Evolutionary conservation across 2,888 invertebrate genomes (phyloP), one percentile per base, ranked within the genome.

Genomic region (Nomada fucata): DNA sequence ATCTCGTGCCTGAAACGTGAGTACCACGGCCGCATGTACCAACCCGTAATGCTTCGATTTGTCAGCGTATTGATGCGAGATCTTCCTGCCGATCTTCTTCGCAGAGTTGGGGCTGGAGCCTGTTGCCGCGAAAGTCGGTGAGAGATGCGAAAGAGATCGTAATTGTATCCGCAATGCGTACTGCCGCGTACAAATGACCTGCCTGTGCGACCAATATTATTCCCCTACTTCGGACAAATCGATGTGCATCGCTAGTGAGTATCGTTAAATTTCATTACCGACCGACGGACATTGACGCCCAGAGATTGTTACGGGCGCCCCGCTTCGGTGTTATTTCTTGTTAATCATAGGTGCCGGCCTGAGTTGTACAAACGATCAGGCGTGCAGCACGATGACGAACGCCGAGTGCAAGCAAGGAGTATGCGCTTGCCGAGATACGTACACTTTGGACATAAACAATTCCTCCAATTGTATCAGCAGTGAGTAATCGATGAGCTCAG

Each of bases 191-290:
- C 91, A 91, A 72, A 69, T 44, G 18, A 87, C 74, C 3, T 91
- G 91, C 44, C 42, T 79, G 1, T 91, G 91, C 78, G 89, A 91
- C 15, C 80, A 83, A 3, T 85, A 79, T 71, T 89, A 90, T 10
- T 73, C 89, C 4, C 90, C 90, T 2, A 84, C 77, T 55, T 68
- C 81, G 5, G 91, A 91, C 29, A 82, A 63, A 10, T 57, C 86
- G 5, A 84, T 69, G 68, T 91, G 91, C 69, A 86, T 88, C 57
- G 89, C 90, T 47, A 91, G 91, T 91, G 73, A 89, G 89, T 90
- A 61, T 10, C 5, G 15, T 7, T 20, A 59, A 26, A 13, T 23
- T 23, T 42, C 13, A 5, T 26, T 59, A 15, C 5, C 15, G 9
- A 36, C 26, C 57, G 7, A 26, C 15, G 2, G 26, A 0, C 26